A percentile compares a stretch with the other conserved stretches of the same genome.
phyloP scores from a whole-genome alignment of 1,140 invertebrate species.

The Zaprionus gabonicus region DNA sequence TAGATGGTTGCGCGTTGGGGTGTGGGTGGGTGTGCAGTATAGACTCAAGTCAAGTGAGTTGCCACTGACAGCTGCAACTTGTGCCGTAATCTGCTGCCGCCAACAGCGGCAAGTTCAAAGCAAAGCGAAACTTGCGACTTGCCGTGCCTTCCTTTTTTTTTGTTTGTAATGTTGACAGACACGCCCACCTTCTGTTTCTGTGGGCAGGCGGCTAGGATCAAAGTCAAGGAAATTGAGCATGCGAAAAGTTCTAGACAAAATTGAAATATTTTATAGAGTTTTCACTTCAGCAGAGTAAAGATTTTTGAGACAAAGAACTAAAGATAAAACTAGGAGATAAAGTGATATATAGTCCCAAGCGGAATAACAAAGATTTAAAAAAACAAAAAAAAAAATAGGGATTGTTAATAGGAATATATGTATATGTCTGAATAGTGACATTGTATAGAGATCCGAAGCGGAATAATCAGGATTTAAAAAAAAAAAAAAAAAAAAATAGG shows the following conservation, averaged over 20 bases:
- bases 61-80: conserved; percentile 19
- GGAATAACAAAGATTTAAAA: too few species aligned
- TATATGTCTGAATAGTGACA: too few species aligned
- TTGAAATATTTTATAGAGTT: too few species aligned
- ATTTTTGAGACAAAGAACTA: too few species aligned
- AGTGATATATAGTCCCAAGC: too few species aligned
- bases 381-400: too few species aligned
- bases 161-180: background rate
- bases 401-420: too few species aligned
- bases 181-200: conserved; percentile 2
- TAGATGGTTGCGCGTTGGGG: background rate
- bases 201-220: background rate
- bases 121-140: conserved; percentile 6
- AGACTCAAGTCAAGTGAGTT: conserved; percentile 3
- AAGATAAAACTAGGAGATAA: too few species aligned
- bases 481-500: too few species aligned
- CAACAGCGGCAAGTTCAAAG: conserved; percentile 26
- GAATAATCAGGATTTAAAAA: too few species aligned
- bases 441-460: too few species aligned
- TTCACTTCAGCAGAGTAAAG: background rate
- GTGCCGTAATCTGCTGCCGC: conserved; percentile 14
- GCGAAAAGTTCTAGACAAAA: background rate
- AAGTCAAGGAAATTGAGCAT: background rate
- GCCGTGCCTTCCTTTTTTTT: background rate
- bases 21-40: background rate